Evolutionary conservation across 1,140 invertebrate species (phyloP), one percentile per base, ranked within the genome.

Genomic region (Bicyclus anynana): DNA sequence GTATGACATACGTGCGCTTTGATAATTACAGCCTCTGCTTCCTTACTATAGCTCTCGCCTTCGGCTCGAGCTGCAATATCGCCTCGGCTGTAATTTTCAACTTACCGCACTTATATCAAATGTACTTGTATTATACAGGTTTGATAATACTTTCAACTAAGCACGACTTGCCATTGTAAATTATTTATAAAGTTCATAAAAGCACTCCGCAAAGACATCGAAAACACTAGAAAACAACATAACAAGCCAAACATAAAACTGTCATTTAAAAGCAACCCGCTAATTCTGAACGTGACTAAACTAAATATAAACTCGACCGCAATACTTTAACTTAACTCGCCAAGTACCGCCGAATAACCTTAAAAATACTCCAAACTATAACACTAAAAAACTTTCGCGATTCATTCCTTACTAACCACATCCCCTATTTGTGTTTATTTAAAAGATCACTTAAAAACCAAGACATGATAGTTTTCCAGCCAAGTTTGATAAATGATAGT

Each of bases 361-460:
- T 63, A 67, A 72, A 72, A 47, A 53, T 20, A 18, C 62, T 59
- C 38, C 56, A 61, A 67, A 71, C 64, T 70, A 60, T 47, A 53
- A 51, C 52, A 52, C 58, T 69, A 64, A 62, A 55, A 63, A 68
- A 68, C 44, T 61, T 72, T 62, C 52, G 59, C 62, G 62, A 63
- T 62, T 57, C 59, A 61, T 65, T 65, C 59, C 42, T 50, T 26
- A 59, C 52, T 65, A 59, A 49, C 53, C 48, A 48, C 16, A 40
- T 20, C 53, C 50, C 53, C 53, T 42, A 42, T 17, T 42, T 16
- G 35, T 38, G 35, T 35, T 5, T 35, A 23, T 7, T 23, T 2
- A 4, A 23, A 7, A 23, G 7, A 23, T 7, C 7, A 4, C 23
- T 4, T 4, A 23, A 23, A 4, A 23, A 4, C 2, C 7, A 23